Base-by-base conservation (phyloP, 2,113 vertebrate species). In the Eclectus roratus region DNA sequence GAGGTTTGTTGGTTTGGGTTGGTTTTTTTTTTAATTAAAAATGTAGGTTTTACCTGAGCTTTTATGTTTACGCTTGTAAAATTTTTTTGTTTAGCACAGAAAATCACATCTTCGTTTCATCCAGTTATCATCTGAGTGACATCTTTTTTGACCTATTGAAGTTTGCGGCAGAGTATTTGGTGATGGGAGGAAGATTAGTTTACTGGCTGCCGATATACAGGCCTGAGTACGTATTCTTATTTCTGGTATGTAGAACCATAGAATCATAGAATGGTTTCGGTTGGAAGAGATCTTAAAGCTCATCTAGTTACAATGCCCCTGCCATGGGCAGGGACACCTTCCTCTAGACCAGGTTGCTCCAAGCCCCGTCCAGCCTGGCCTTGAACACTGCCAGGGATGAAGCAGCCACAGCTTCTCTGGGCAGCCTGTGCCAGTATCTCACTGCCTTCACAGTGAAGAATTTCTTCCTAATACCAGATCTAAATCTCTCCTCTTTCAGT, bases 201-300 rank as follows among this genome's bases (percentile, higher is more conserved):
- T 99, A 99, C 91, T 99, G 99, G 99, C 97, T 99, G 88, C 99
- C 99, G 1, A 85, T 99, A 69, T 99, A 99, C 98, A 99, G 96
- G 80, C 99, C 99, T 95, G 99, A 99, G 99, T 99, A 98, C 93
- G 99, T 99, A 95, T 88, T 74, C 49, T 74, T 93, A 46, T 72
- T 92, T 95, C 74, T 96, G 49, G 33, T 65, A 46, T 79, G 20
- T 58, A 58, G 33, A 35, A 35, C 56, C 56, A 35, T n/a, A 58
- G 56, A 58, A 15, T 35, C 20, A 35, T 35, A 35, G 33, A 58
- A 24, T 35, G 33, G 33, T 24, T 58, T 58, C 3, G 13, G 33
- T 58, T 58, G 56, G 56, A 58, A 58, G 33, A 15, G 33, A 58
- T n/a, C 33, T 58, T 58, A 58, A 58, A 58, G 33, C 56, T 58